A percentile compares a stretch with the other conserved stretches of the same genome.
Evolutionary conservation across 2,888 invertebrate genomes (phyloP).

Genomic region (Euzetes globulus): DNA sequence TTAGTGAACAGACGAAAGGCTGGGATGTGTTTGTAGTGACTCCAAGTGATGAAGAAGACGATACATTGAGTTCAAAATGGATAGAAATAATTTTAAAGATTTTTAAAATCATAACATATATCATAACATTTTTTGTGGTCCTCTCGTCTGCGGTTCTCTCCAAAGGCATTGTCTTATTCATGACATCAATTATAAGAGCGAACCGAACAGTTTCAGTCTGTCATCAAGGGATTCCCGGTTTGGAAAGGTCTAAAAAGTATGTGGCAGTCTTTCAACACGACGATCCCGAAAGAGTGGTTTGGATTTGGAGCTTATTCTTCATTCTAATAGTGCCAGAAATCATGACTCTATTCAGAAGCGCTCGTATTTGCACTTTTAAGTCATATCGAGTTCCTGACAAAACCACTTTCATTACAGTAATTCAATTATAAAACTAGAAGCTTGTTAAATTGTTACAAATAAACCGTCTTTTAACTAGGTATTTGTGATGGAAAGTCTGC

Average conservation of each 20-base stretch:
- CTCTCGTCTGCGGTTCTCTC: conserved; percentile 75
- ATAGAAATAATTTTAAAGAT: conserved; percentile 57
- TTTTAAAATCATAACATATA: conserved; percentile 62
- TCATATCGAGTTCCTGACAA: conserved; percentile 67
- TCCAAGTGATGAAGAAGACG: conserved; percentile 56
- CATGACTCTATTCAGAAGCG: conserved; percentile 72
- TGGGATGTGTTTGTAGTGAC: conserved; percentile 75
- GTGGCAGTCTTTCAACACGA: conserved; percentile 61
- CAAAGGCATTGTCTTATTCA: conserved; percentile 79
- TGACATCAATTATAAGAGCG: conserved; percentile 76
- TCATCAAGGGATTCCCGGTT: conserved; percentile 60
- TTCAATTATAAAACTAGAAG: not conserved
- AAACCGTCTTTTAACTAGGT: conserved; percentile 52
- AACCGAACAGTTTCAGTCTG: conserved; percentile 70
- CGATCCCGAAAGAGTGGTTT: conserved; percentile 75
- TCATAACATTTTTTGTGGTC: conserved; percentile 75
- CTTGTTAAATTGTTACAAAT: too few species aligned
- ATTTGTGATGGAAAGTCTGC: conserved; percentile 75
- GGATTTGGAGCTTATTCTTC: conserved; percentile 85
- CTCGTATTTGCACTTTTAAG: conserved; percentile 83
- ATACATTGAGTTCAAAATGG: conserved; percentile 64
- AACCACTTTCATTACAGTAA: conserved; percentile 55
- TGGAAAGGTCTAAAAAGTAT: conserved; percentile 68
- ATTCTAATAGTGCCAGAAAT: conserved; percentile 82
- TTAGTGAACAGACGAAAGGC: conserved; percentile 50